Evolutionary conservation across 2,888 invertebrate species (phyloP).

Genomic region (Pristionchus exspectatus): DNA sequence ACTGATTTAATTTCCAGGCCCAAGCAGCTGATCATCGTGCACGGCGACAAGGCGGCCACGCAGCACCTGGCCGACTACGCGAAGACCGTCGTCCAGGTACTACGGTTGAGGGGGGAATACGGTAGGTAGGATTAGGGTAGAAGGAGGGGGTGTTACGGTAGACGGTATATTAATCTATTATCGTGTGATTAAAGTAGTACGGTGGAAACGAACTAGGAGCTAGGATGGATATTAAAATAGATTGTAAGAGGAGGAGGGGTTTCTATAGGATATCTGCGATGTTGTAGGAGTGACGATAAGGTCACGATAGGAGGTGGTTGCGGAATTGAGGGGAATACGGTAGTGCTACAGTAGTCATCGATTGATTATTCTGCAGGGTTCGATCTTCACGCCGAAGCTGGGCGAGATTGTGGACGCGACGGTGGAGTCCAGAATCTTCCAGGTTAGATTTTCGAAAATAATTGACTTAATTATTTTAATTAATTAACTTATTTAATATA

Average conservation of each 20-base stretch:
- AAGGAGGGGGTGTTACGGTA: neutral
- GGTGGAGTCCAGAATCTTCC: constrained; percentile 97
- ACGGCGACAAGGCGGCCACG: constrained; percentile 86
- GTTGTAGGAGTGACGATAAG: too few species aligned
- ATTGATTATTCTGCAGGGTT: constrained; percentile 61
- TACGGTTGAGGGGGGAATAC: constrained; percentile 8
- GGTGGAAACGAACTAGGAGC: too few species aligned
- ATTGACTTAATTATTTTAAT: neutral
- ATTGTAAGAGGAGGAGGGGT: too few species aligned
- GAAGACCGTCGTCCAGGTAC: constrained; percentile 64
- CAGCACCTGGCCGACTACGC: constrained; percentile 83
- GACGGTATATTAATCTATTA: too few species aligned
- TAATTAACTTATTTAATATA: neutral
- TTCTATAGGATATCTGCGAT: too few species aligned
- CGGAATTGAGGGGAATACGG: too few species aligned
- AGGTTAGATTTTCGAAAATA: constrained; percentile 80
- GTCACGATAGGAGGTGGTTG: too few species aligned
- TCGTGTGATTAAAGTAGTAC: too few species aligned
- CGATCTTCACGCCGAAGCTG: constrained; percentile 87
- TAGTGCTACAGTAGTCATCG: neutral
- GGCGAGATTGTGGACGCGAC: constrained; percentile 93
- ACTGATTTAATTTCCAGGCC: constrained; percentile 83
- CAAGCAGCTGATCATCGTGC: constrained; percentile 87
- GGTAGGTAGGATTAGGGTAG: constrained; percentile 7
- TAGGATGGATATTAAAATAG: too few species aligned